Evolutionary conservation across 2,113 vertebrate species (phyloP), one percentile per base, ranked within the genome.

Genomic region (Gymnobelideus leadbeateri): DNA sequence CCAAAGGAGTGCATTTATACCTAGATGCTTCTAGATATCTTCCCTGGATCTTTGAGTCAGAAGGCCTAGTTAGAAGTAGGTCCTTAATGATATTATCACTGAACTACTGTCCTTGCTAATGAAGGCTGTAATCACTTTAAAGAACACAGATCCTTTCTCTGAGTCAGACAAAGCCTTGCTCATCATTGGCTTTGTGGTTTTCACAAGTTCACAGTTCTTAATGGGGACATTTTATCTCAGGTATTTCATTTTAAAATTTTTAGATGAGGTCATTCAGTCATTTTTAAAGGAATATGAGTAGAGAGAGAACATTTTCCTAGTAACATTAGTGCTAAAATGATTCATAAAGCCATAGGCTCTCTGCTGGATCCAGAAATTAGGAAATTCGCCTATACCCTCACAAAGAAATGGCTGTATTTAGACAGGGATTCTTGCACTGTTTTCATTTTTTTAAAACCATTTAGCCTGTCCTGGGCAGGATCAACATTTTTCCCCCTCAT

Each of bases 241-340:
- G 52, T 19, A 25, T 55, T 93, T 54, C 57, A 52, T 55, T 94
- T 68, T 53, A 19, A 68, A 90, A 57, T 55, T 91, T 3, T 8
- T 52, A 93, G 61, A 90, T 61, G 37, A 52, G 91, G 23, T 2
- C 43, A 94, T 89, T 91, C 24, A 93, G 52, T 93, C 25, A 93
- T 96, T 94, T 77, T 89, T 26, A 94, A 54, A 91, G 93, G 24
- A 91, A 91, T 50, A 46, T 89, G 8, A 54, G 51, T 11, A 93
- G 89, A 84, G 43, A 93, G 10, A 89, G 26, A 24, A 31, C 23
- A 91, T 93, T 95, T 95, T 53, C 19, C 90, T 50, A 92, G n/a
- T 9, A 90, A 47, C 43, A 77, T 43, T 89, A 24, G 10, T 77
- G 0, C 90, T 47, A 49, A 25, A 28, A 93, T 95, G 47, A 55